phyloP scores from a whole-genome alignment of 2,113 vertebrate genomes.

The Callaeas wilsoni region DNA sequence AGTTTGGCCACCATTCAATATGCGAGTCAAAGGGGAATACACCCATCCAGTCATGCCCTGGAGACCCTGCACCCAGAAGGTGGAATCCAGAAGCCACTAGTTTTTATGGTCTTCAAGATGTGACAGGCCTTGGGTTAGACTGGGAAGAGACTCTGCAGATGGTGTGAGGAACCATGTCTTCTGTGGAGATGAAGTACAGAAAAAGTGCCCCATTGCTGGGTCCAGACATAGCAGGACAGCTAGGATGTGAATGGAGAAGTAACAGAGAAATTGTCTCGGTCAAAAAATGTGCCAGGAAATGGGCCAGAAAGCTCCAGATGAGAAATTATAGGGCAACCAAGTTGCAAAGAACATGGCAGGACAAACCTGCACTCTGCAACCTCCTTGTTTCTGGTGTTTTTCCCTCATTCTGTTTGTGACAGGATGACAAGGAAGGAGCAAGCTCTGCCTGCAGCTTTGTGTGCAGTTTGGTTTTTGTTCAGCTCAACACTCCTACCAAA shows the following conservation, averaged over 20 bases:
- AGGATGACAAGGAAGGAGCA: background rate
- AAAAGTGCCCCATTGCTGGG: background rate
- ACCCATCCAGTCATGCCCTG: background rate
- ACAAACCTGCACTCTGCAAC: background rate
- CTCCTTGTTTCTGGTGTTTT: background rate
- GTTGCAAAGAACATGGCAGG: background rate
- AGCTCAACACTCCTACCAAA: background rate
- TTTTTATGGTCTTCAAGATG: background rate
- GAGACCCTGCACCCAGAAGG: background rate
- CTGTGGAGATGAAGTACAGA: background rate
- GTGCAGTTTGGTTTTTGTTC: background rate
- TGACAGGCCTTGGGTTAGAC: background rate
- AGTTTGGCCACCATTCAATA: background rate
- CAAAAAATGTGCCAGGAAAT: background rate
- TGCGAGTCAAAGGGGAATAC: background rate
- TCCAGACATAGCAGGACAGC: background rate
- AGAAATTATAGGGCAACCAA: background rate
- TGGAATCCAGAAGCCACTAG: background rate
- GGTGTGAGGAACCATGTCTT: background rate
- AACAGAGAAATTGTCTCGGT: background rate
- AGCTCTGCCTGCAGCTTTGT: background rate
- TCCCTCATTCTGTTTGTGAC: background rate
- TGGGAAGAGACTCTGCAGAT: background rate
- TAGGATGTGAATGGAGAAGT: background rate
- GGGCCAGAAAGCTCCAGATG: background rate